These are phyloP conservation scores for Bradypus variegatus DNA, from an alignment of 2,797 vertebrate genomes.

Conservation along the genomic window DNA sequence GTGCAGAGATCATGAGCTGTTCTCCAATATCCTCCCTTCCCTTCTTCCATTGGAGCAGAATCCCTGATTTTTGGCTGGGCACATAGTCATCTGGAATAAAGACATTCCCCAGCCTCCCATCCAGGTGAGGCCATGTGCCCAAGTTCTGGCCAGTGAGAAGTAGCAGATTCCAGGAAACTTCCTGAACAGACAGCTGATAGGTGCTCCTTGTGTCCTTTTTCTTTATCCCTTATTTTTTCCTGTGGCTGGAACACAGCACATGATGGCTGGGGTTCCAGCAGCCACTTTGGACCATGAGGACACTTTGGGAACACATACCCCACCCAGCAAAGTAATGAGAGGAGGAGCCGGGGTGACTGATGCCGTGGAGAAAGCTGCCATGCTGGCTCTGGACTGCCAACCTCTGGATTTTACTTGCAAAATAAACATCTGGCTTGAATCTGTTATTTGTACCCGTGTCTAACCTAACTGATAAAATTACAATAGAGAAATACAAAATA, in stretches of 20 bases:
- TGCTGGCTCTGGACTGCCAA: neutral
- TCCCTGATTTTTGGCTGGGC: neutral
- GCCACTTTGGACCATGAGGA: neutral
- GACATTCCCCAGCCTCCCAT: neutral
- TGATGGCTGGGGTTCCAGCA: neutral
- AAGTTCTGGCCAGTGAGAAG: neutral
- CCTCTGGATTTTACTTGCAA: neutral
- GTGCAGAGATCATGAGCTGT: neutral
- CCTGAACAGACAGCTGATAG: neutral
- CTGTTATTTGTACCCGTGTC: neutral
- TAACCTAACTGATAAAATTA: neutral
- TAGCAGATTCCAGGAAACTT: neutral
- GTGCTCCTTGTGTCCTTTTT: neutral
- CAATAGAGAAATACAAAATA: neutral
- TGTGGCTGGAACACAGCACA: neutral
- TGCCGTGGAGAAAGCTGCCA: accelerated
- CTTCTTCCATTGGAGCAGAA: neutral
- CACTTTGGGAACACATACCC: neutral
- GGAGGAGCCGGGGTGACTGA: neutral
- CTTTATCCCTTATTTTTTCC: neutral
- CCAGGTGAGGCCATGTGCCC: neutral
- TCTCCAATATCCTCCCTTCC: neutral
- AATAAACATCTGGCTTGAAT: neutral
- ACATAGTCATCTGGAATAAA: neutral
- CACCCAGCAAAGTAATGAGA: neutral